Percentiles rank a stretch among this genome's conserved stretches.
phyloP scores from a whole-genome alignment of 2,113 vertebrate species.

The Natator depressus region DNA sequence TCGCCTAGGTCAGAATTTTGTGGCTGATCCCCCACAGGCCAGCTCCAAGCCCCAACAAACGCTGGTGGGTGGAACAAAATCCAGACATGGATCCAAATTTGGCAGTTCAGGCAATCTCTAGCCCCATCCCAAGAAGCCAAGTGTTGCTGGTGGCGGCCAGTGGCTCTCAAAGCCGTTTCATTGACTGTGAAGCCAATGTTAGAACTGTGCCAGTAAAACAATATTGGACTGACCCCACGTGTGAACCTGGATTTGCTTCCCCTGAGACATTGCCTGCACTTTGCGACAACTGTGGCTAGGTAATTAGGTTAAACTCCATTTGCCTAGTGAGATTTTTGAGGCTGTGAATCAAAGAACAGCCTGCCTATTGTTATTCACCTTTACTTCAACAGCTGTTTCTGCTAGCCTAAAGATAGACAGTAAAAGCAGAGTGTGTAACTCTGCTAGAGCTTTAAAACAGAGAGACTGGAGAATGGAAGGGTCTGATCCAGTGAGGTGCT shows the following conservation, averaged over 20 bases:
- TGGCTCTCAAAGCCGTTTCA: not conserved
- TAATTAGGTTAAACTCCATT: not conserved
- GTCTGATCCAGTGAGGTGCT: not conserved
- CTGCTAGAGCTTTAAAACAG: not conserved
- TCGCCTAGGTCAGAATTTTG: not conserved
- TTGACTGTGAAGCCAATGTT: fast-evolving
- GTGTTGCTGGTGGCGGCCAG: not conserved
- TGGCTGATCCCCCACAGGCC: not conserved
- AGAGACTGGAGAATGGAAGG: not conserved
- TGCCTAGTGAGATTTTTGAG: not conserved
- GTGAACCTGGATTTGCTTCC: not conserved
- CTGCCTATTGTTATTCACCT: not conserved
- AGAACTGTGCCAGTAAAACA: not conserved
- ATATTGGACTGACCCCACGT: not conserved
- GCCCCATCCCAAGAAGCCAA: fast-evolving
- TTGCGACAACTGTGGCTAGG: not conserved
- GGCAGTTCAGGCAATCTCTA: not conserved
- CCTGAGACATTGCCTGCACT: not conserved
- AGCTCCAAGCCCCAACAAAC: not conserved
- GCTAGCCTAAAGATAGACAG: not conserved
- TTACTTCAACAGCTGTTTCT: not conserved
- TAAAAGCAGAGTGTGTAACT: not conserved
- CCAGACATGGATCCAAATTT: fast-evolving
- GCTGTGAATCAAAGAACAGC: not conserved
- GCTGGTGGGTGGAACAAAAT: not conserved